Base-by-base conservation (phyloP, 2,888 invertebrate genomes). In the Cataglyphis altisquamis region DNA sequence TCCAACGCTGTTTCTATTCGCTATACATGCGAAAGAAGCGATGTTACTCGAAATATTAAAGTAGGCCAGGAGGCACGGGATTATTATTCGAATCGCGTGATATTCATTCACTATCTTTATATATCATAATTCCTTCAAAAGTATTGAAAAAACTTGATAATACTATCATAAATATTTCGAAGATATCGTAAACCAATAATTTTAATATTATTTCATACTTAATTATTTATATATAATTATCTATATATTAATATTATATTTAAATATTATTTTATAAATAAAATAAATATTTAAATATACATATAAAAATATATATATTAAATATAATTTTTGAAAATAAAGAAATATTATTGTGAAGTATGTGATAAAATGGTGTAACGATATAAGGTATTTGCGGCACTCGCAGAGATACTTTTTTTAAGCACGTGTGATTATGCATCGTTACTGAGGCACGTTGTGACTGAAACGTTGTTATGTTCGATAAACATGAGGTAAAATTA, bases 21-120 rank as follows among this genome's bases (percentile, higher is more conserved):
- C 86, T 48, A 72, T 62, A 48, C 70, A n/a, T 66, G 83, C 39
- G 85, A 83, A 45, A 83, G 84, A 73, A 70, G 62, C 84, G 82
- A 67, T 60, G 88, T 72, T 86, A 57, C 89, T 83, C 86, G 81
- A 89, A 89, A 89, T 89, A 89, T 89, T 89, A 87, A 89, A 89
- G 73, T 87, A 86, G 89, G 89, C 84, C 89, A 87, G 83, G 83
- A 83, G 84, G 75, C 75, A 68, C 74, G 83, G 57, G 67, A 85
- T 81, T 73, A 85, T 85, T 82, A 68, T 73, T 82, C 52, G 74
- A 84, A 84, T 87, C 72, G 83, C 72, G 60, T 68, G 55, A 64
- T 75, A 67, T 85, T 83, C 62, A 48, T 52, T 66, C 39, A 57
- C 0, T 41, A 60, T 36, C 32, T 25, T 41, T 29, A 18, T 32